Evolutionary conservation across 2,888 invertebrate genomes (phyloP).

Genomic region (Ferrisia virgata): DNA sequence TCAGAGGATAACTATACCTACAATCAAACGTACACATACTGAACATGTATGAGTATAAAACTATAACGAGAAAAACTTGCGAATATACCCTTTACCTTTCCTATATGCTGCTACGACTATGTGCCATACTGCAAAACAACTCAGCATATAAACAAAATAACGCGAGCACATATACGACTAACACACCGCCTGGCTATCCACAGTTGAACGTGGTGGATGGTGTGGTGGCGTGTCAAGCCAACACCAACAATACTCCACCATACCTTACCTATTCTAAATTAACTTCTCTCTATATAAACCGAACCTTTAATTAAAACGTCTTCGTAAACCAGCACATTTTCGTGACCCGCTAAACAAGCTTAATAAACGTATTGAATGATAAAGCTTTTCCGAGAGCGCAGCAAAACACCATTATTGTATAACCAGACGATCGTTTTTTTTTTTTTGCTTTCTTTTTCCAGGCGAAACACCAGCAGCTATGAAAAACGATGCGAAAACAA

Average conservation of each 20-base stretch:
- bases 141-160: not conserved
- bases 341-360: slow-evolving; percentile 4
- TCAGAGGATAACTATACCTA: not conserved
- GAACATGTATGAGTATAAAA: too few relatives aligned
- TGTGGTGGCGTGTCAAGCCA: not conserved
- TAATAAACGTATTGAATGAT: slow-evolving; percentile 3
- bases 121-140: not conserved
- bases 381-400: not conserved
- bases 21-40: too few relatives aligned
- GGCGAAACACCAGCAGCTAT: slow-evolving; percentile 35
- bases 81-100: not conserved
- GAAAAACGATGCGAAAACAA: slow-evolving; percentile 37
- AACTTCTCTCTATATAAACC: slow-evolving; percentile 14
- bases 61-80: not conserved
- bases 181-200: too few relatives aligned
- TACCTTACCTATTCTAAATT: not conserved
- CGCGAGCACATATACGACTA: not conserved
- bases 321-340: not conserved
- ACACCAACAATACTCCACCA: not conserved
- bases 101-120: not conserved
- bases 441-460: not conserved
- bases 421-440: not conserved
- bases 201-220: too few relatives aligned
- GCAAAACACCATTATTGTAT: not conserved
- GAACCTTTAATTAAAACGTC: slow-evolving; percentile 11